Base-by-base conservation (phyloP, 2,113 vertebrate genomes). In the Parus major region DNA sequence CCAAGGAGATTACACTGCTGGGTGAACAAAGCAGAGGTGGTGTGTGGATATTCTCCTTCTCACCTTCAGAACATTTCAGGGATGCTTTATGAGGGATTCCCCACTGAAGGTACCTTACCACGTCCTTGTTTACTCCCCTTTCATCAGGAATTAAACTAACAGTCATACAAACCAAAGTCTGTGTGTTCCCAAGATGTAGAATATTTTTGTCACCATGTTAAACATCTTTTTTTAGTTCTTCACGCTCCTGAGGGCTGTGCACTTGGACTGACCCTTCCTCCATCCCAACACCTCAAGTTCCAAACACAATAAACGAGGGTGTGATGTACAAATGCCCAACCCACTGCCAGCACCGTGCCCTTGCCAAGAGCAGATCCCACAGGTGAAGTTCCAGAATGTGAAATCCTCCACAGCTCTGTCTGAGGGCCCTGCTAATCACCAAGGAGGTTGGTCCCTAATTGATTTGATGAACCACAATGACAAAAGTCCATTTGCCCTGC, bases 401-500 rank as follows among this genome's bases (percentile, higher is more conserved):
- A 90, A 63, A 36, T 64, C 47, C 47, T 41, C 47, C 27, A 3
- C 0, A 15, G 0, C 12, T 25, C 20, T 41, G 42, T 70, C 50
- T 4, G 7, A 39, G 5, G 22, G 13, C 35, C 59, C 33, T 63
- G 29, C 33, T 71, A 10, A 63, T 28, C 3, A 5, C 21, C 68
- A 57, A 16, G 35, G 23, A 72, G 17, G 11, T 59, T 75, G 56
- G 22, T 29, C 61, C 56, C 52, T 31, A 11, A 0, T 2, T 56
- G 33, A 60, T 39, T 5, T 78, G 59, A 78, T 1, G 4, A 72
- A 46, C 15, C 70, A 61, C 0, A 0, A 0, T 33, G 46, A 29
- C 24, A 78, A 50, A 15, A 50, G 24, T 0, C 5, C 0, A 0
- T 50, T 22, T 73, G 71, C 14, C 29, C 52, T 46, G 39, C 25